phyloP scores from a whole-genome alignment of 1,140 invertebrate species.

The Heliothis subflexa region DNA sequence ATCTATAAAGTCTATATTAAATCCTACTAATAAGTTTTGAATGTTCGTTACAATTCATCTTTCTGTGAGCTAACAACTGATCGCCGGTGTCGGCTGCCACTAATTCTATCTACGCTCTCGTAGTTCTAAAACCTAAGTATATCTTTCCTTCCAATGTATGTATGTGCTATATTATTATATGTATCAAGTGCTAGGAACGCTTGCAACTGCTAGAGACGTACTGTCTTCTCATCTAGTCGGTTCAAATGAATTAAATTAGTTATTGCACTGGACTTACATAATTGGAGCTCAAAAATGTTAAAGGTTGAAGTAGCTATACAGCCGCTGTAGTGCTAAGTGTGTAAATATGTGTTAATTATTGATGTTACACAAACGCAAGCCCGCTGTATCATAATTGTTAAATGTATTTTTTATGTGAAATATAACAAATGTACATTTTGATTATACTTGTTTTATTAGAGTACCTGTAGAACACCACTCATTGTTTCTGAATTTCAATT shows the following conservation, averaged over 20 bases:
- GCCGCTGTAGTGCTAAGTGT: conserved; percentile 45
- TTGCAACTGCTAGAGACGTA: conserved; percentile 41
- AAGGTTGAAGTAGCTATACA: conserved; percentile 13
- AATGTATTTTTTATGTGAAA: conserved; percentile 82
- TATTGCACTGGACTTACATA: not conserved
- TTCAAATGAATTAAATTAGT: conserved; percentile 16
- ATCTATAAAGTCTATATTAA: not conserved
- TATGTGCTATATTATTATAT: conserved; percentile 41
- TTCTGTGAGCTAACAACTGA: not conserved
- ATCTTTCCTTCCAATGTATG: conserved; percentile 17
- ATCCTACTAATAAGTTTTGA: conserved; percentile 29
- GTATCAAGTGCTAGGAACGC: conserved; percentile 41
- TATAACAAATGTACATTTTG: conserved; percentile 81
- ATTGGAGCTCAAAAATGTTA: conserved; percentile 28
- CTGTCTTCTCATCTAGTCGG: conserved; percentile 41
- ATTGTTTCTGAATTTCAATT: not conserved
- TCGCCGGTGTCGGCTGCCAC: conserved; percentile 47
- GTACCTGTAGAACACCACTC: not conserved
- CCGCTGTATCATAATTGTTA: conserved; percentile 68
- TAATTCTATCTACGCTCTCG: conserved; percentile 36
- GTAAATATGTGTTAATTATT: conserved; percentile 68
- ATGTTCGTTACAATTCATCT: conserved; percentile 13
- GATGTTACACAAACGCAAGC: conserved; percentile 52
- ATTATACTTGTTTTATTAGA: conserved; percentile 75
- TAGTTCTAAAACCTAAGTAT: conserved; percentile 16